Conservation (phyloP, 2,888 invertebrate species). For the Chrysodeixis includens region DNA sequence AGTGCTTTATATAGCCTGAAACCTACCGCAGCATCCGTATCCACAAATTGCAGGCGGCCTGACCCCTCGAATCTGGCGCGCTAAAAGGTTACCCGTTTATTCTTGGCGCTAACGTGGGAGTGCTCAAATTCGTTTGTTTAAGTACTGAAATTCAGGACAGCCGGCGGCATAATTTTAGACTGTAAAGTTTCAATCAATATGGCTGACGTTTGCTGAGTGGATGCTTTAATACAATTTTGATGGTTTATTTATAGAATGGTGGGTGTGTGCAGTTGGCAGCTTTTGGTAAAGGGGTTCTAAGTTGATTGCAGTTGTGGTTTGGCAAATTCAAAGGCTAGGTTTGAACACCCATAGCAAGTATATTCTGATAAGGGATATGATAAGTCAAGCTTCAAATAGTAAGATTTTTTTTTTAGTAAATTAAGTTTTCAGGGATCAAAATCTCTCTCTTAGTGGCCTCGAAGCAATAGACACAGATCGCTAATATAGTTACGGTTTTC, state of each 20-base stretch:
- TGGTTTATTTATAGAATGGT: not conserved
- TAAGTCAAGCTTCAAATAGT: too few species aligned
- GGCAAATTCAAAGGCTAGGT: too few species aligned
- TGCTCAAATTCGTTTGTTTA: constrained; percentile 37
- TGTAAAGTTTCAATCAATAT: not conserved
- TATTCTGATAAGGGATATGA: too few species aligned
- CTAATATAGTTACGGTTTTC: too few species aligned
- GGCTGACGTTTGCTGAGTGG: not conserved
- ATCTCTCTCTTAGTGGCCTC: too few species aligned
- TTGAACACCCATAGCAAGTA: too few species aligned
- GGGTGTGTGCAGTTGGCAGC: not conserved
- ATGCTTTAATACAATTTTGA: not conserved
- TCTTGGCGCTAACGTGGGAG: constrained; percentile 33
- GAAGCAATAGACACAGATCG: too few species aligned
- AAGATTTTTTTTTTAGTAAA: too few species aligned
- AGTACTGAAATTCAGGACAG: constrained; percentile 17
- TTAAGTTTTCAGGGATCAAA: too few species aligned
- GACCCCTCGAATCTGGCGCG: constrained; percentile 21
- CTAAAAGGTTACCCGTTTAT: constrained; percentile 52
- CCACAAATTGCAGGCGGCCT: constrained; percentile 26
- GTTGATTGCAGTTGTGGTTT: not conserved
- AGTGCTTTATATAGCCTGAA: constrained; percentile 4
- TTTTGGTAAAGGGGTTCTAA: not conserved
- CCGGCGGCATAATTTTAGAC: not conserved
- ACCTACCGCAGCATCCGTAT: constrained; percentile 8